Evolutionary conservation across 1,140 invertebrate species (phyloP).

Genomic region (Hylyphantes graminicola): DNA sequence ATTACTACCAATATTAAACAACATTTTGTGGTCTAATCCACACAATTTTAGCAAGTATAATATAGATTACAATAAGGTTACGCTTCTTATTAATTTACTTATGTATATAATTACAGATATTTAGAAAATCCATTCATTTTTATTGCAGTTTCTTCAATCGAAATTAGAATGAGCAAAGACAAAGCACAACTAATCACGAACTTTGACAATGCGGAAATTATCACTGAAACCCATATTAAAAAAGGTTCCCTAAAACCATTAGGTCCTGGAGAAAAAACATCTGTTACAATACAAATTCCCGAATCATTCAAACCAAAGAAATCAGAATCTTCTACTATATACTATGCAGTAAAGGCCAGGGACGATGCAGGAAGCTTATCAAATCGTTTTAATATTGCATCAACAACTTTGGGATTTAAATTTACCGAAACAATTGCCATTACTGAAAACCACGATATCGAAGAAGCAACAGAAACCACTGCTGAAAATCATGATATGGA

Average conservation of each 20-base stretch:
- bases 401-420: constrained; percentile 15
- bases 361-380: constrained; percentile 33
- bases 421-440: not conserved
- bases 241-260: constrained; percentile 17
- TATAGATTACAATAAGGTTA: no score
- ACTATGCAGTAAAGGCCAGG: constrained; percentile 30
- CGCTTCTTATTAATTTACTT: no score
- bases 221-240: constrained; percentile 20
- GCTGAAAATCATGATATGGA: not conserved
- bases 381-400: constrained; percentile 26
- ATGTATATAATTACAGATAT: no score
- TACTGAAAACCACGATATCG: not conserved
- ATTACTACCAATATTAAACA: no score
- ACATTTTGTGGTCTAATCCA: no score
- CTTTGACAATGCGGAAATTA: constrained; percentile 12
- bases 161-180: constrained; percentile 40
- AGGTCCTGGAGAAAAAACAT: constrained; percentile 15
- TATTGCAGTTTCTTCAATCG: constrained; percentile 27
- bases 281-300: constrained; percentile 21
- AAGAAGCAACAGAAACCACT: not conserved
- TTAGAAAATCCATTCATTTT: not conserved
- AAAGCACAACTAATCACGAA: constrained; percentile 31
- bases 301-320: not conserved
- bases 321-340: constrained; percentile 6
- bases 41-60: no score